phyloP scores from a whole-genome alignment of 2,797 vertebrate genomes.

The Erithacus rubecula region DNA sequence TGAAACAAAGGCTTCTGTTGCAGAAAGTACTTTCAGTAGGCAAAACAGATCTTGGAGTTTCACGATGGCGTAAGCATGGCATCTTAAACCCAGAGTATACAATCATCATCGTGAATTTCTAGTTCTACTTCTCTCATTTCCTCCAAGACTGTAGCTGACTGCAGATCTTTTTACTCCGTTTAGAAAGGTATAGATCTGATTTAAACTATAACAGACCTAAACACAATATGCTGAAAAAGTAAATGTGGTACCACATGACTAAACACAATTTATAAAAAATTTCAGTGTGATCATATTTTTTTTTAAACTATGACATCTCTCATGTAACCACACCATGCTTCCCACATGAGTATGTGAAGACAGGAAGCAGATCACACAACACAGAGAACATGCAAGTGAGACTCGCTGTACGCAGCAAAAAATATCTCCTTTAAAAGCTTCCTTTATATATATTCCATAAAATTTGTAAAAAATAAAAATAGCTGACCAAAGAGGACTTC shows the following conservation, averaged over 20 bases:
- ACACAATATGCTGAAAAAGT: not conserved
- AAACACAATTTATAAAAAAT: not conserved
- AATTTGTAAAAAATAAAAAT: not conserved
- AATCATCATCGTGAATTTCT: not conserved
- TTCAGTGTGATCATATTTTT: not conserved
- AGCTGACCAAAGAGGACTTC: not conserved
- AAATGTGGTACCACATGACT: not conserved
- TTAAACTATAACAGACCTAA: not conserved
- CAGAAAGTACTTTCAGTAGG: not conserved
- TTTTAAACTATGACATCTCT: not conserved
- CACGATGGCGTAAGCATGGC: fast-evolving
- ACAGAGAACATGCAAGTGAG: not conserved
- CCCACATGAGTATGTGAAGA: not conserved
- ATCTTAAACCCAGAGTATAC: not conserved
- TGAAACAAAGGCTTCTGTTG: not conserved
- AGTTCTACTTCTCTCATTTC: not conserved
- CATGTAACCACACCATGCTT: not conserved
- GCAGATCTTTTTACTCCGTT: not conserved
- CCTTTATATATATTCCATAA: not conserved
- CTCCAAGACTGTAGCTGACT: not conserved
- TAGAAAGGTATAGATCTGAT: not conserved
- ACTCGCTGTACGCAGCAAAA: fast-evolving
- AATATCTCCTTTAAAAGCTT: not conserved
- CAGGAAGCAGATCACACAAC: not conserved
- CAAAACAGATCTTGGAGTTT: not conserved